These are phyloP conservation scores for Parasteatoda lunata DNA, from an alignment of 2,888 invertebrate species.

Conservation along the genomic window DNA sequence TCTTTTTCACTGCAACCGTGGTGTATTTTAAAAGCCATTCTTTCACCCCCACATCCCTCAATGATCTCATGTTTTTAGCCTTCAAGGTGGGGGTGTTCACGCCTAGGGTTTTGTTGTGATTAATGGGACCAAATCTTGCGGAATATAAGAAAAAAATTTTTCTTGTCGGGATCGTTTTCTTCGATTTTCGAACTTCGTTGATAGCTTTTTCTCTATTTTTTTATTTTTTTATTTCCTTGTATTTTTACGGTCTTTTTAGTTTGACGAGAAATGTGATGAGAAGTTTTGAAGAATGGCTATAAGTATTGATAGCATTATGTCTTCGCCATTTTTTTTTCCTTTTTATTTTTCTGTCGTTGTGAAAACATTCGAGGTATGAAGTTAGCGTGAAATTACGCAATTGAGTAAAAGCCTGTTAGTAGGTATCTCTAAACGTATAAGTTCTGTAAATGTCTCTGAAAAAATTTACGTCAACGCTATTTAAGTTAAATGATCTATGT, in stretches of 20 bases:
- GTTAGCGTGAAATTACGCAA: neutral
- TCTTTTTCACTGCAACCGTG: slow-evolving; percentile 12
- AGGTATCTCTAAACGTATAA: too few relatives aligned
- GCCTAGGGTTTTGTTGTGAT: slow-evolving; percentile 63
- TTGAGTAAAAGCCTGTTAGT: too few relatives aligned
- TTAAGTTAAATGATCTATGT: too few relatives aligned
- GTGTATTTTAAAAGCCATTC: slow-evolving; percentile 58
- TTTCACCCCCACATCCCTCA: slow-evolving; percentile 10
- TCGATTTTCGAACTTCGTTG: slow-evolving; percentile 65
- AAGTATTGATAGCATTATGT: slow-evolving; percentile 62
- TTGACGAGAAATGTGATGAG: slow-evolving; percentile 40
- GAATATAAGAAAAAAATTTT: slow-evolving; percentile 56
- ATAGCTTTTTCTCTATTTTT: slow-evolving; percentile 41
- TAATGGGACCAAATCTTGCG: slow-evolving; percentile 67
- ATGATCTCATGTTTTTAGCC: slow-evolving; percentile 39
- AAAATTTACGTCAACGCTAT: too few relatives aligned
- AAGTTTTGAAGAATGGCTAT: slow-evolving; percentile 62
- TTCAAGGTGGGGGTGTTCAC: slow-evolving; percentile 38
- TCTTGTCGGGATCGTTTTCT: slow-evolving; percentile 50
- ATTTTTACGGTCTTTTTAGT: neutral
- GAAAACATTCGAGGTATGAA: neutral
- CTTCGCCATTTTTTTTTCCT: slow-evolving; percentile 1
- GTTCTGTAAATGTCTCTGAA: too few relatives aligned
- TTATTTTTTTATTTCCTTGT: neutral
- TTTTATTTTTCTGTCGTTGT: neutral